Base-by-base conservation (phyloP, 2,797 vertebrate species). In the Podargus strigoides region DNA sequence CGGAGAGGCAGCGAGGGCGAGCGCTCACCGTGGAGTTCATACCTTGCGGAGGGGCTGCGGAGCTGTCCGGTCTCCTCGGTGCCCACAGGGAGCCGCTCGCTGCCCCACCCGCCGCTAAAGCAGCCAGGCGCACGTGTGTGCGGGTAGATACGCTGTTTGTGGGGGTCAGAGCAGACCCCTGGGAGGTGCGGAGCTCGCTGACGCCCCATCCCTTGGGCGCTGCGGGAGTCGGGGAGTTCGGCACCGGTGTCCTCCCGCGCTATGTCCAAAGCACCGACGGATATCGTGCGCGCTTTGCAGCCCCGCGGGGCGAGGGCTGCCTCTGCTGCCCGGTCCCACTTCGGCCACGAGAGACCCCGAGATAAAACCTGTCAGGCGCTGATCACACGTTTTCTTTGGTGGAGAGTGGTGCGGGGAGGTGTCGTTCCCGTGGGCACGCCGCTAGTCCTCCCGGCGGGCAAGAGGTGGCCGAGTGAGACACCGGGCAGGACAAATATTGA, bases 101-200 rank as follows among this genome's bases (percentile, higher is more conserved):
- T 2, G 3, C n/a, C 4, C 27, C 12, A 3, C 47, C n/a, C 2
- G 3, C 41, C 26, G 14, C 55, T 47, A 28, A 7, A n/a, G n/a
- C 28, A 30, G 28, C 8, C 67, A 6, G 8, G 7, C 2, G 3
- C 24, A 24, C 1, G 26, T 12, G 6, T 19, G 15, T 23, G 67
- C 3, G 11, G 41, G 15, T 26, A 21, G 32, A 60, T 24, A 27
- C 24, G 13, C 17, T 24, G 46, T 15, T 52, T 9, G 32, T 27
- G n/a, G 21, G 16, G 30, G 36, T 18, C 6, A 8, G 26, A 30
- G 3, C 39, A 64, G 46, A 37, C 1, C 36, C 27, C 4, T 16
- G 36, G 47, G 24, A 36, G 3, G 7, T 21, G 64, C n/a, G 30
- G 44, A 79, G 26, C 10, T 60, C 12, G 0, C 16, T 12, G 5